Percentiles rank a stretch among this genome's conserved stretches.
Conservation (phyloP, 2,797 vertebrate species). For the Xenops minutus region DNA sequence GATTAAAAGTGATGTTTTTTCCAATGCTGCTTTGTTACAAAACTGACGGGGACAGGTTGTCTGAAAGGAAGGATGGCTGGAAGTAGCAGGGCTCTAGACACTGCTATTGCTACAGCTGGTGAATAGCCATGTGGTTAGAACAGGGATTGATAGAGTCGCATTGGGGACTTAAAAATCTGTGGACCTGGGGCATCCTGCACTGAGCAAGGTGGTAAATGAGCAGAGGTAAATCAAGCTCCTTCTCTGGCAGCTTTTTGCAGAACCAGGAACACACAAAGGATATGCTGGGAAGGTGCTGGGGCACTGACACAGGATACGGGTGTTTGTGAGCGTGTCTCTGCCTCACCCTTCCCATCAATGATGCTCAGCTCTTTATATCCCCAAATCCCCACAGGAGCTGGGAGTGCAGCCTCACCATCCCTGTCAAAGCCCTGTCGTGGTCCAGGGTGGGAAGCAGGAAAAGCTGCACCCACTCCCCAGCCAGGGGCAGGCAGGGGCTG, state of each 20-base stretch:
- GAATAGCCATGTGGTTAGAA: not conserved
- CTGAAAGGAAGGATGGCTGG: not conserved
- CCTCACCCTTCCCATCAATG: not conserved
- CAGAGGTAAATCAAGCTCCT: not conserved
- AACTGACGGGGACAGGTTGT: not conserved
- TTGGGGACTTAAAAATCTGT: not conserved
- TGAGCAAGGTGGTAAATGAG: not conserved
- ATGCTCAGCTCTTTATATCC: not conserved
- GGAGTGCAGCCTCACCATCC: not conserved
- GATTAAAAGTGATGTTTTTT: conserved; percentile 1
- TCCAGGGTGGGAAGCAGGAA: not conserved
- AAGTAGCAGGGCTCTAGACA: not conserved
- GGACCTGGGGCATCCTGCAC: not conserved
- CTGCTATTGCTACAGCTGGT: not conserved
- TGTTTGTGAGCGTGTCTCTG: not conserved
- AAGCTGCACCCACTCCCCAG: not conserved
- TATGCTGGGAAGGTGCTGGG: not conserved
- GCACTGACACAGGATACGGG: accelerated
- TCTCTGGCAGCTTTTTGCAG: not conserved
- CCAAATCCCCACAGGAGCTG: not conserved
- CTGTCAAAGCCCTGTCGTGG: not conserved
- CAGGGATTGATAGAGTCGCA: not conserved
- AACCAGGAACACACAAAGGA: not conserved
- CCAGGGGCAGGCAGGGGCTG: not conserved
- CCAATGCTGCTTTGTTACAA: conserved; percentile 3